Evolutionary conservation across 2,113 vertebrate genomes (phyloP).

Genomic region (Puntigrus tetrazona): DNA sequence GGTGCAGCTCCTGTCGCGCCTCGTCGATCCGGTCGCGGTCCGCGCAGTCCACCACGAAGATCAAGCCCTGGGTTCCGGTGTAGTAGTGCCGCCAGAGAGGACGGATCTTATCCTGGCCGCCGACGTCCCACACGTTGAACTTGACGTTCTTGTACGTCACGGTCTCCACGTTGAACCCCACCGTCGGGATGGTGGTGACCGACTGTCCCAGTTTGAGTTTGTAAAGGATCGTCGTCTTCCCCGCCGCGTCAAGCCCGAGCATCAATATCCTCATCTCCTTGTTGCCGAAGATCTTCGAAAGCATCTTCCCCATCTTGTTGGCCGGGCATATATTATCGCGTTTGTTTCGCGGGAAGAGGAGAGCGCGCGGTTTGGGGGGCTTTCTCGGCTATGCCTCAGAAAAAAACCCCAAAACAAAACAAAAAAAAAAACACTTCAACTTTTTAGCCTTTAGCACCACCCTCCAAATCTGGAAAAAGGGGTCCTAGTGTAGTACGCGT

Average conservation of each 20-base stretch:
- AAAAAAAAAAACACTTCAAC: too few species aligned
- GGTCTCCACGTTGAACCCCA: slow-evolving; percentile 98
- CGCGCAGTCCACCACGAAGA: slow-evolving; percentile 98
- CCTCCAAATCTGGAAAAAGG: too few species aligned
- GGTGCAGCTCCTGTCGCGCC: slow-evolving; percentile 95
- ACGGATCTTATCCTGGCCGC: slow-evolving; percentile 98
- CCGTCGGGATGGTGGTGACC: slow-evolving; percentile 96
- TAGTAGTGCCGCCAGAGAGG: slow-evolving; percentile 99
- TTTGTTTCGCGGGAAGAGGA: background rate
- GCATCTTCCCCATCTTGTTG: slow-evolving; percentile 94
- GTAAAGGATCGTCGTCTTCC: slow-evolving; percentile 98
- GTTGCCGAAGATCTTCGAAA: slow-evolving; percentile 99
- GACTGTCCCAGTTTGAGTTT: slow-evolving; percentile 99
- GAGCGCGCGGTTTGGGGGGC: too few species aligned
- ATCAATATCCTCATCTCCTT: slow-evolving; percentile 99
- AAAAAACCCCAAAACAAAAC: too few species aligned
- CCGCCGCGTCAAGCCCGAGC: slow-evolving; percentile 97
- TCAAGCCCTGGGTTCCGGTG: slow-evolving; percentile 96
- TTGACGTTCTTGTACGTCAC: slow-evolving; percentile 99
- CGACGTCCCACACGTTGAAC: slow-evolving; percentile 99
- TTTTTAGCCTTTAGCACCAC: too few species aligned
- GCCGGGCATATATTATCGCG: slow-evolving; percentile 72
- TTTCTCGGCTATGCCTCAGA: too few species aligned
- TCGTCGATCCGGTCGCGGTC: slow-evolving; percentile 97
- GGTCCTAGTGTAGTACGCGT: too few species aligned